These are phyloP conservation scores for Dromas ardeola DNA, from an alignment of 2,113 vertebrate genomes.

Conservation along the genomic window DNA sequence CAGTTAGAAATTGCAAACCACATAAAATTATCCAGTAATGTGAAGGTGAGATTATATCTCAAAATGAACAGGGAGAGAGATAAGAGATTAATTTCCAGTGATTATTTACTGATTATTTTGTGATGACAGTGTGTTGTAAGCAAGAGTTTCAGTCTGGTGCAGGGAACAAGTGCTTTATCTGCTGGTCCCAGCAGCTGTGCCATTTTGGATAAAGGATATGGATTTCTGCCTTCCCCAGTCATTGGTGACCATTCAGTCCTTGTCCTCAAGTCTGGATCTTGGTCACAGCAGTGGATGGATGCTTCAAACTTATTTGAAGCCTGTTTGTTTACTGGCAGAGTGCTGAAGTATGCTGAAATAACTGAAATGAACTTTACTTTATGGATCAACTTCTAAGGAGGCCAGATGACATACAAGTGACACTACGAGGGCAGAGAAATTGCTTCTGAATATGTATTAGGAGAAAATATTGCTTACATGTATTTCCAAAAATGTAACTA, in stretches of 20 bases:
- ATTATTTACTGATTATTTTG: neutral
- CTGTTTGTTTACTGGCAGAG: neutral
- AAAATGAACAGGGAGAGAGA: neutral
- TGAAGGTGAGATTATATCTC: neutral
- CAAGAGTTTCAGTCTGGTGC: neutral
- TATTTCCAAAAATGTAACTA: neutral
- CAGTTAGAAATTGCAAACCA: neutral
- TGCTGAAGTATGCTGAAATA: neutral
- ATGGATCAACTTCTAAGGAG: neutral
- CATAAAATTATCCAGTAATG: neutral
- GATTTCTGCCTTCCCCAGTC: neutral
- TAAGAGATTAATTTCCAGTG: neutral
- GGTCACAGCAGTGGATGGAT: rapidly evolving
- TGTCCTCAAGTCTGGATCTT: neutral
- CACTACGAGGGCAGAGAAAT: neutral
- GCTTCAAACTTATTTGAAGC: neutral
- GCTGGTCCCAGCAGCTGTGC: neutral
- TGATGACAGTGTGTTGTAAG: neutral
- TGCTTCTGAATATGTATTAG: neutral
- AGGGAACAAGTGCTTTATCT: neutral
- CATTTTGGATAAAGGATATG: neutral
- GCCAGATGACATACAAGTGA: neutral
- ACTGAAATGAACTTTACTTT: slow-evolving; percentile 7
- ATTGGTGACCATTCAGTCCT: neutral
- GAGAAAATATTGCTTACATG: neutral